These are phyloP conservation scores for Arion vulgaris DNA, from an alignment of 1,140 invertebrate species.

Conservation along the genomic window DNA sequence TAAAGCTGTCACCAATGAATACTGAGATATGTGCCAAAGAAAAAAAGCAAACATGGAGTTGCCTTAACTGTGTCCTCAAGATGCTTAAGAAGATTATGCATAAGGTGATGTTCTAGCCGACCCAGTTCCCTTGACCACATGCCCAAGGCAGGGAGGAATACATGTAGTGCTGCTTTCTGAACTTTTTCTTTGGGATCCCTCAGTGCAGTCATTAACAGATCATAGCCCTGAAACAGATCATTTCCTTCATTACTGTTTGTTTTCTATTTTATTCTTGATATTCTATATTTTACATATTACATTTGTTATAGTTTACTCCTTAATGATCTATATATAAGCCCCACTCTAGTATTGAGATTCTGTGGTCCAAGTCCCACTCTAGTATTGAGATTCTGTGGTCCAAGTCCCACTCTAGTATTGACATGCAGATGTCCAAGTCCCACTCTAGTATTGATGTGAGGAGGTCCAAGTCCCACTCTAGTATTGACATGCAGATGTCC, in stretches of 20 bases:
- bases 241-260: not conserved
- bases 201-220: conserved; percentile 60
- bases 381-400: no score
- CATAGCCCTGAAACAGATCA: conserved; percentile 55
- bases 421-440: no score
- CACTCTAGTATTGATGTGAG: no score
- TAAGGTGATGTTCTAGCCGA: conserved; percentile 72
- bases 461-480: no score
- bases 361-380: no score
- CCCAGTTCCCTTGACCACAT: conserved; percentile 79
- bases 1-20: not conserved
- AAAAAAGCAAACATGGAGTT: conserved; percentile 44
- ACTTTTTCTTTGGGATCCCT: conserved; percentile 71
- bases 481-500: no score
- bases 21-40: not conserved
- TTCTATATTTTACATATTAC: no score
- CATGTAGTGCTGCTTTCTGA: conserved; percentile 59
- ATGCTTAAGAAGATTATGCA: conserved; percentile 64
- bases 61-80: conserved; percentile 71
- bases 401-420: no score
- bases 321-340: no score
- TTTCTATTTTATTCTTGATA: no score
- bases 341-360: no score
- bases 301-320: no score
- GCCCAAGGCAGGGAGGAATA: conserved; percentile 74